phyloP scores from a whole-genome alignment of 2,797 vertebrate genomes.

The Oceanodroma leucorhoa region DNA sequence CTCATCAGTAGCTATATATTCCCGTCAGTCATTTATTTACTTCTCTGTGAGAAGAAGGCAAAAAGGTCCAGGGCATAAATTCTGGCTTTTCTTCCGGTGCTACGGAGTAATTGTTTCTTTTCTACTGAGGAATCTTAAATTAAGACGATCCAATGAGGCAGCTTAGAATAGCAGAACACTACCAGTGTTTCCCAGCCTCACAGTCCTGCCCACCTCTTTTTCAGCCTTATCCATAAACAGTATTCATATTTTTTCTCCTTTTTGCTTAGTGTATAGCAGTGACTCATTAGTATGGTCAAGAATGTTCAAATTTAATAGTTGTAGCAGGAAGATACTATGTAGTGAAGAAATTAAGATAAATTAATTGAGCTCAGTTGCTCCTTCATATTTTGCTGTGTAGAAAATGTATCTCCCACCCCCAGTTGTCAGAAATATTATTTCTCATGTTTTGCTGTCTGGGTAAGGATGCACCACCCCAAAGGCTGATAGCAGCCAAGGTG shows the following conservation, averaged over 20 bases:
- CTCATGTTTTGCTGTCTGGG: neutral
- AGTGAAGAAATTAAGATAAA: neutral
- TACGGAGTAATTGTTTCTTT: neutral
- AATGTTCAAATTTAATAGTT: neutral
- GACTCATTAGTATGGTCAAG: neutral
- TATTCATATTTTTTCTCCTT: neutral
- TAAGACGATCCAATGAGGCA: neutral
- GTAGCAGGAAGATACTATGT: neutral
- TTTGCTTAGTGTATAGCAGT: neutral
- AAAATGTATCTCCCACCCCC: neutral
- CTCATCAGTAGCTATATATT: neutral
- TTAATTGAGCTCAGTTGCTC: neutral
- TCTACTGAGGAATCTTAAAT: neutral
- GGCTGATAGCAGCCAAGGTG: neutral
- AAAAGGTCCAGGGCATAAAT: neutral
- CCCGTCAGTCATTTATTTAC: neutral
- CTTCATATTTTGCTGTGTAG: neutral
- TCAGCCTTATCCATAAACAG: neutral
- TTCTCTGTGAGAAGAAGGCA: neutral
- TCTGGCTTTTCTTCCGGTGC: neutral
- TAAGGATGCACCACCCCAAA: neutral
- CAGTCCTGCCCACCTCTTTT: neutral
- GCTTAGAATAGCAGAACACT: neutral
- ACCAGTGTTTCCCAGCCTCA: neutral
- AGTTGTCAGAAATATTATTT: neutral